phyloP scores from a whole-genome alignment of 2,113 vertebrate genomes.

The Anoura caudifer region DNA sequence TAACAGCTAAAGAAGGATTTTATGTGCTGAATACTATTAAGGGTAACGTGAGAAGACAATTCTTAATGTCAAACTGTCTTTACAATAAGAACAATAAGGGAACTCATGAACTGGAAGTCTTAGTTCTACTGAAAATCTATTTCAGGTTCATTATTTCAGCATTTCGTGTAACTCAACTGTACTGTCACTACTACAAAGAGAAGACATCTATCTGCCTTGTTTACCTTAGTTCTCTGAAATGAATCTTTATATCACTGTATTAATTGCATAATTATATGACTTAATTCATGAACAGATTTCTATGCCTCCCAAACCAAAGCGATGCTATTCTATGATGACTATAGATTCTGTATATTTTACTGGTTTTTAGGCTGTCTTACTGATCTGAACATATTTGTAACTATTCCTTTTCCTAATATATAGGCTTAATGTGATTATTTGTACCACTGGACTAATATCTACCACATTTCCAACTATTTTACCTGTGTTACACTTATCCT shows the following conservation, averaged over 20 bases:
- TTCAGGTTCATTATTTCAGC: neutral
- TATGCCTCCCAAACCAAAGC: neutral
- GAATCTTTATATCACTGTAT: neutral
- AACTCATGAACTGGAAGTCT: neutral
- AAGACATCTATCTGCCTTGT: neutral
- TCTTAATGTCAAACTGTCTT: constrained; percentile 5
- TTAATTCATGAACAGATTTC: neutral
- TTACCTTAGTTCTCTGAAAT: neutral
- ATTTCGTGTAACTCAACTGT: neutral
- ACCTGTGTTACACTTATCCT: neutral
- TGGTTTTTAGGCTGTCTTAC: neutral
- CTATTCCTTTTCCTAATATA: neutral
- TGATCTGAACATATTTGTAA: neutral
- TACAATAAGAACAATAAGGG: neutral
- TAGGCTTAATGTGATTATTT: neutral
- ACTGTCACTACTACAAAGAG: neutral
- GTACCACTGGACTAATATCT: neutral
- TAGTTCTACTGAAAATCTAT: neutral
- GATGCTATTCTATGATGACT: neutral
- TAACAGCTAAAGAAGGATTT: neutral
- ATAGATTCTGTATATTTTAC: neutral
- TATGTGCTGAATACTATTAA: neutral
- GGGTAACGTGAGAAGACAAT: neutral
- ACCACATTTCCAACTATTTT: neutral
- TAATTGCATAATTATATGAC: neutral